Evolutionary conservation across 2,797 vertebrate genomes (phyloP).

Genomic region (Diceros bicornis): DNA sequence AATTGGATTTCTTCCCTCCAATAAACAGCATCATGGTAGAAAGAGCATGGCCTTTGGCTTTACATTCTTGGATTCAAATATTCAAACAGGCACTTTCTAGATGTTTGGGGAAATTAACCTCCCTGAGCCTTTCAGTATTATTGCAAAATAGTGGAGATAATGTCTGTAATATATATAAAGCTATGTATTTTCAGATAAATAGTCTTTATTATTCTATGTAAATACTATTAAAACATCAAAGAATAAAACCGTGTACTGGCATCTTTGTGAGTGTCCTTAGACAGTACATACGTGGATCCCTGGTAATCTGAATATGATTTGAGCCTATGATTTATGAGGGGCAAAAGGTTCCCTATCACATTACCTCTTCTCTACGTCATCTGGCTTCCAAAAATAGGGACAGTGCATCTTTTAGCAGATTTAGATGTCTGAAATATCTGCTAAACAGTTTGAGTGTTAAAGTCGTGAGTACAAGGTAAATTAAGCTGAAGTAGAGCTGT

Average conservation of each 20-base stretch:
- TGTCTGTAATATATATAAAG: neutral
- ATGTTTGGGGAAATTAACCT: neutral
- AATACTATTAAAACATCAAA: neutral
- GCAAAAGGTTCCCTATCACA: conserved; percentile 40
- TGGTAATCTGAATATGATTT: neutral
- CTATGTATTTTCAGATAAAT: neutral
- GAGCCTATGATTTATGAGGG: conserved; percentile 46
- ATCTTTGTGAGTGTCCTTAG: neutral
- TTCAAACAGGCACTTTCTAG: neutral
- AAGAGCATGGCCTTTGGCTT: neutral
- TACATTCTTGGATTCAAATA: neutral
- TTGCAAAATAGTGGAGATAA: neutral
- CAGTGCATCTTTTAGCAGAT: conserved; percentile 53
- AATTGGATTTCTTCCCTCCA: neutral
- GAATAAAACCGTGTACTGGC: neutral
- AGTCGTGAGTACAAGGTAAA: neutral
- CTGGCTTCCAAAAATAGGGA: conserved; percentile 65
- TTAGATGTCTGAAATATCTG: conserved; percentile 57
- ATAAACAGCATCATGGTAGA: neutral
- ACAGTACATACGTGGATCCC: neutral
- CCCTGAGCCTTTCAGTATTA: neutral
- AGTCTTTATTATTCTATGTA: neutral
- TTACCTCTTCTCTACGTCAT: conserved; percentile 72
- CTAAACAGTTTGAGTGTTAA: neutral
- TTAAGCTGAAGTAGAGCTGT: neutral